phyloP scores from a whole-genome alignment of 2,888 invertebrate genomes.

The Hoplodrina blanda region DNA sequence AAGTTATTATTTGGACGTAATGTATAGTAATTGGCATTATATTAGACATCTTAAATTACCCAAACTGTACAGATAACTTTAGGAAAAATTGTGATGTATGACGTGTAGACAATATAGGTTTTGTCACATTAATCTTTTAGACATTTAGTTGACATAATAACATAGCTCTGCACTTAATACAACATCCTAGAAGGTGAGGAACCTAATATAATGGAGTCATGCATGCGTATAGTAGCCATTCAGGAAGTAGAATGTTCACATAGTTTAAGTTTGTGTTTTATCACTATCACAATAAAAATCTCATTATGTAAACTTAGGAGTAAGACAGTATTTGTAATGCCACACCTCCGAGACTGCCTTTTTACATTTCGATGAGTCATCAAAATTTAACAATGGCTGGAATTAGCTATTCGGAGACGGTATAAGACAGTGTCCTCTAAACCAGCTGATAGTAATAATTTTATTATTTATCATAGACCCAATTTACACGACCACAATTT shows the following conservation, averaged over 20 bases:
- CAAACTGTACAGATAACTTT: conserved; percentile 90
- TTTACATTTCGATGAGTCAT: conserved; percentile 88
- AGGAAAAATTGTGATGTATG: conserved; percentile 91
- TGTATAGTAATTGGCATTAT: conserved; percentile 81
- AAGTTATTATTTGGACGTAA: conserved; percentile 72
- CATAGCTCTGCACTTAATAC: conserved; percentile 85
- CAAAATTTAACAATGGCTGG: conserved; percentile 86
- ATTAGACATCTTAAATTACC: conserved; percentile 81
- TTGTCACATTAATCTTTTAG: conserved; percentile 89
- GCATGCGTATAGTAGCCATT: conserved; percentile 87
- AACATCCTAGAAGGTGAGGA: conserved; percentile 84
- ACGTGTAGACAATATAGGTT: conserved; percentile 91
- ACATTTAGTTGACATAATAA: conserved; percentile 83
- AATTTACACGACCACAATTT: conserved; percentile 90
- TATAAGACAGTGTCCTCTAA: conserved; percentile 79
- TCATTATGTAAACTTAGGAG: conserved; percentile 88
- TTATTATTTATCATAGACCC: conserved; percentile 87
- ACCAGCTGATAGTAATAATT: conserved; percentile 83
- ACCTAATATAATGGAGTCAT: conserved; percentile 81
- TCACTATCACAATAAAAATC: conserved; percentile 90
- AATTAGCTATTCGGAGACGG: conserved; percentile 78
- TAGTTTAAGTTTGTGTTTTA: conserved; percentile 89
- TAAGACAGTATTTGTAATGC: conserved; percentile 90
- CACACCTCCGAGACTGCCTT: conserved; percentile 91
- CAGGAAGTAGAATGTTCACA: conserved; percentile 86